Base-by-base conservation (phyloP, 2,888 invertebrate genomes). In the Agrotis segetum region DNA sequence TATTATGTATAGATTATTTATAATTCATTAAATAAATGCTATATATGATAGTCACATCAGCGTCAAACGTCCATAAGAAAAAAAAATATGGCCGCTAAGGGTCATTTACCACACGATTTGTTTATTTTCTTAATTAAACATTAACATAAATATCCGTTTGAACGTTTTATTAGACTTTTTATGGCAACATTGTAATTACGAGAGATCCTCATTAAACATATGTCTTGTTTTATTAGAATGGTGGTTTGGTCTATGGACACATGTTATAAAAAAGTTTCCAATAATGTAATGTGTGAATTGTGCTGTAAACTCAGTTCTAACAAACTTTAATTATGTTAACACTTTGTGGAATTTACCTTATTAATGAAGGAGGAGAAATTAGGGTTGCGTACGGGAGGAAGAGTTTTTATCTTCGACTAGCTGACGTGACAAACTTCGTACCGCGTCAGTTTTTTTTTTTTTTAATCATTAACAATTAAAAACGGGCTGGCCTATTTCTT, bases 101-200 rank as follows among this genome's bases (percentile, higher is more conserved):
- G 67, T 74, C 85, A 85, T 90, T 87, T 76, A 64, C 65, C 78
- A 59, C 65, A 82, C 85, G 85, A 85, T 88, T 85, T 90, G 89
- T 91, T 90, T 89, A 90, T 88, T 87, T 86, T 87, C 80, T 71
- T 88, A 88, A 91, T 90, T 88, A 88, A 75, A 74, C 87, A 86
- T 86, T 85, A 85, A 85, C 72, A 71, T 67, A 83, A 83, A 80
- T 83, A 84, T 77, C 79, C 84, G 87, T 62, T 85, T 75, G 79
- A 78, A 55, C 64, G 77, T 85, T 87, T 88, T 86, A 88, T 89
- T 83, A 77, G 83, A 84, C 78, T 85, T 86, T 89, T 88, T 85
- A 89, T 74, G 85, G 86, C 86, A 86, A 88, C 85, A 82, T 82
- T 79, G 85, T 83, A 84, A 88, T 90, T 89, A 85, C 74, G 53